A percentile compares a stretch with the other conserved stretches of the same genome.
phyloP scores from a whole-genome alignment of 2,113 vertebrate genomes.

The Tupaia chinensis region DNA sequence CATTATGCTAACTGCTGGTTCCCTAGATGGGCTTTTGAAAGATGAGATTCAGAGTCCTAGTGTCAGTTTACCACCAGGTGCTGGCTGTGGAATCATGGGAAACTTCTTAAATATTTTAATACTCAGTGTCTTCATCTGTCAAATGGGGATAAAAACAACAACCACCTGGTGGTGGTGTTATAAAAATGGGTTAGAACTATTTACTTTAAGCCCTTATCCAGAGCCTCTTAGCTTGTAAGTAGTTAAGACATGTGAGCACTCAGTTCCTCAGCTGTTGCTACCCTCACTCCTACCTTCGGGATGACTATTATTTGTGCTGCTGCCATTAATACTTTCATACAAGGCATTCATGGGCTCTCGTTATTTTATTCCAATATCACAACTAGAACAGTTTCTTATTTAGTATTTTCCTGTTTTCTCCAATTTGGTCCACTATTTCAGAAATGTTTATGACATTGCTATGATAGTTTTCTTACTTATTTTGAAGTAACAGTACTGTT shows the following conservation, averaged over 20 bases:
- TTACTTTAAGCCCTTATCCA: not conserved
- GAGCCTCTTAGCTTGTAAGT: not conserved
- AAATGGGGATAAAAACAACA: not conserved
- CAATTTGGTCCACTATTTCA: not conserved
- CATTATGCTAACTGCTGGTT: too few relatives aligned
- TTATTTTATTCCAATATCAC: not conserved
- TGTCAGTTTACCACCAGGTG: not conserved
- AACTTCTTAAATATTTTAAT: not conserved
- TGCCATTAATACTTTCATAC: not conserved
- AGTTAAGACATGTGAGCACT: not conserved
- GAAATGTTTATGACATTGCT: not conserved
- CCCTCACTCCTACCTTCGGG: not conserved
- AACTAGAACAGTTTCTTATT: not conserved
- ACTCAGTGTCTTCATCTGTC: not conserved
- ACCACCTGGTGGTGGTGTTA: too few relatives aligned
- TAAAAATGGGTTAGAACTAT: not conserved
- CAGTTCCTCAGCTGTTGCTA: not conserved
- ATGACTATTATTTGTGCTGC: not conserved
- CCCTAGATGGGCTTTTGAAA: not conserved
- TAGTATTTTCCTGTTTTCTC: not conserved
- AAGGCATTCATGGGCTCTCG: not conserved
- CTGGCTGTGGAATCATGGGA: not conserved
- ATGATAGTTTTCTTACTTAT: not conserved
- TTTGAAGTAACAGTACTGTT: not conserved
- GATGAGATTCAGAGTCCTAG: not conserved